A percentile compares a stretch with the other conserved stretches of the same genome.
phyloP scores from a whole-genome alignment of 1,140 invertebrate species.

The Octopus sinensis region DNA sequence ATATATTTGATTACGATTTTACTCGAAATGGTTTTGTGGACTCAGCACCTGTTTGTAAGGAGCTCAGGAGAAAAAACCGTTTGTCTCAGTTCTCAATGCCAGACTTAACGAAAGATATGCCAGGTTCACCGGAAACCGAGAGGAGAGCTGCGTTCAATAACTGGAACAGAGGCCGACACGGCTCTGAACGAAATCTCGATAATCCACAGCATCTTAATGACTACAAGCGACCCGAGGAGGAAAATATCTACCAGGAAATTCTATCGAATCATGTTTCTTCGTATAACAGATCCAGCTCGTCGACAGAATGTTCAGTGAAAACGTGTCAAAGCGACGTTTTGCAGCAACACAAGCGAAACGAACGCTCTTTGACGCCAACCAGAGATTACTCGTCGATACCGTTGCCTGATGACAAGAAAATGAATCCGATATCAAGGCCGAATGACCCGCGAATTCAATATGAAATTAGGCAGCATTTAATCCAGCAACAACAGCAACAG shows the following conservation, averaged over 20 bases:
- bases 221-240: neutral
- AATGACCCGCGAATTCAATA: slow-evolving; percentile 1
- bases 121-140: slow-evolving; percentile 16
- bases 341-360: slow-evolving; percentile 33
- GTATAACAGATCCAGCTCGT: neutral
- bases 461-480: neutral
- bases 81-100: slow-evolving; percentile 53
- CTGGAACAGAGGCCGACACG: slow-evolving; percentile 36
- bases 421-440: slow-evolving; percentile 50
- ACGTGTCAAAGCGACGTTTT: slow-evolving; percentile 19
- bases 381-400: slow-evolving; percentile 25
- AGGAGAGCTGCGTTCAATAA: slow-evolving; percentile 26
- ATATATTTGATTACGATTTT: slow-evolving; percentile 3
- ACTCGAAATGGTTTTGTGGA: slow-evolving; percentile 1
- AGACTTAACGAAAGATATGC: slow-evolving; percentile 39
- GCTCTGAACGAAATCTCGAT: slow-evolving; percentile 47
- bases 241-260: neutral
- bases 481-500: neutral
- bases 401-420: slow-evolving; percentile 44
- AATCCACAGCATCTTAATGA: slow-evolving; percentile 15
- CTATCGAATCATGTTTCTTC: neutral
- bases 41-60: neutral
- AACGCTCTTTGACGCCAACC: slow-evolving; percentile 29
- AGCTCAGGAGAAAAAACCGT: slow-evolving; percentile 35
- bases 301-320: slow-evolving; percentile 16